Evolutionary conservation across 2,888 invertebrate species (phyloP).

Genomic region (Melinaea marsaeus): DNA sequence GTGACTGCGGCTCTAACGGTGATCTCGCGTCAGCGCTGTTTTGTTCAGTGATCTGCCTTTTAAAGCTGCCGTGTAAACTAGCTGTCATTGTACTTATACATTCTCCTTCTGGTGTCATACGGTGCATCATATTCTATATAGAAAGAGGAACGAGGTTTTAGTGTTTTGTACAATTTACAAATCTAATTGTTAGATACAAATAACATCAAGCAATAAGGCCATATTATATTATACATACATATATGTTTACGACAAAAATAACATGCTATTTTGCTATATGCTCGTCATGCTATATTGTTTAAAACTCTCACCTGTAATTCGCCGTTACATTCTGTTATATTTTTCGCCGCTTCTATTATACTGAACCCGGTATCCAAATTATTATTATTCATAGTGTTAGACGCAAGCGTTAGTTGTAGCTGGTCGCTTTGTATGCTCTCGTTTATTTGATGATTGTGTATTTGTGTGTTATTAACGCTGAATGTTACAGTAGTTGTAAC

Average conservation of each 20-base stretch:
- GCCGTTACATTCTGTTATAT: conserved; percentile 57
- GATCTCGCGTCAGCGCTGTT: conserved; percentile 62
- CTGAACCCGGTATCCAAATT: conserved; percentile 60
- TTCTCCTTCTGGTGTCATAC: conserved; percentile 84
- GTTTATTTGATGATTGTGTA: conserved; percentile 74
- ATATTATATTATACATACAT: conserved; percentile 9
- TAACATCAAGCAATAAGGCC: conserved; percentile 37
- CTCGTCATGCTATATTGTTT: conserved; percentile 43
- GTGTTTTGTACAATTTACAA: conserved; percentile 26
- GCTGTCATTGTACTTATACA: conserved; percentile 80
- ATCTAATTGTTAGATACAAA: conserved; percentile 27
- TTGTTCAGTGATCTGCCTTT: conserved; percentile 75
- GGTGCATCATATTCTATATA: conserved; percentile 81
- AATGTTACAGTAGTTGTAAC: conserved; percentile 93
- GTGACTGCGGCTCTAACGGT: conserved; percentile 63
- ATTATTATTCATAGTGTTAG: conserved; percentile 71
- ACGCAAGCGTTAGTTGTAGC: conserved; percentile 75
- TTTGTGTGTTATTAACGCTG: conserved; percentile 81
- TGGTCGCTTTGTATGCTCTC: conserved; percentile 69
- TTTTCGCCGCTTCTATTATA: conserved; percentile 55
- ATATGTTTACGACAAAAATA: conserved; percentile 28
- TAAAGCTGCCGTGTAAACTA: conserved; percentile 82
- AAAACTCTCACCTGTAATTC: conserved; percentile 64
- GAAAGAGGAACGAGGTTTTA: conserved; percentile 60
- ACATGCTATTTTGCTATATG: conserved; percentile 34